Evolutionary conservation across 1,140 invertebrate species (phyloP).

Genomic region (Trichogramma pretiosum): DNA sequence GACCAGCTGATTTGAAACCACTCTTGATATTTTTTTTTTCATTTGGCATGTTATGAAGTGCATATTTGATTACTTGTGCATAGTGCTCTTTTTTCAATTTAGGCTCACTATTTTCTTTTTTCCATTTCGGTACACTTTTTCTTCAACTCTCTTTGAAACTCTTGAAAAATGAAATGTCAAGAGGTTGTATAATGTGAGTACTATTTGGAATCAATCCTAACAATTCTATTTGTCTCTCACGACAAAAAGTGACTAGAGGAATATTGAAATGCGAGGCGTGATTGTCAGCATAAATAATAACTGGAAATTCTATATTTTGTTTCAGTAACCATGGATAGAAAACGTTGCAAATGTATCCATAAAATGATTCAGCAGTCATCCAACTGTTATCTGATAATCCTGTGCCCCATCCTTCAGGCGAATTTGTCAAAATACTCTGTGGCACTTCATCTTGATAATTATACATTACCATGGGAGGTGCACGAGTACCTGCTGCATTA

Average conservation of each 20-base stretch:
- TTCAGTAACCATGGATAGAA: slow-evolving; percentile 26
- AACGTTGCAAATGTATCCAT: slow-evolving; percentile 31
- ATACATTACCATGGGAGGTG: slow-evolving; percentile 27
- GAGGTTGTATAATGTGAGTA: slow-evolving; percentile 35
- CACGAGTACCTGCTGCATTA: slow-evolving; percentile 21
- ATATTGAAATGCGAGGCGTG: slow-evolving; percentile 27
- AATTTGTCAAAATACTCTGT: slow-evolving; percentile 12
- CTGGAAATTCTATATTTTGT: slow-evolving; percentile 25
- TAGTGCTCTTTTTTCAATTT: slow-evolving; percentile 12
- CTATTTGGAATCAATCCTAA: slow-evolving; percentile 31
- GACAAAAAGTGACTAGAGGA: slow-evolving; percentile 22
- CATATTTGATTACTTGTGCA: neutral
- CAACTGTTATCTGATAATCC: slow-evolving; percentile 36
- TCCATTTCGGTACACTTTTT: slow-evolving; percentile 22
- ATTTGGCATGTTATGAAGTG: neutral
- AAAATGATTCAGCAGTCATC: slow-evolving; percentile 40
- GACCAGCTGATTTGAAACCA: slow-evolving; percentile 10
- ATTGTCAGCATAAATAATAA: slow-evolving; percentile 35
- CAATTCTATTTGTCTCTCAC: slow-evolving; percentile 26
- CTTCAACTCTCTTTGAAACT: slow-evolving; percentile 32
- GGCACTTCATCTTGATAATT: slow-evolving; percentile 24
- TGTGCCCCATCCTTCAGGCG: slow-evolving; percentile 27
- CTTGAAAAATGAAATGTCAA: slow-evolving; percentile 32
- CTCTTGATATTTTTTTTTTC: slow-evolving; percentile 1
- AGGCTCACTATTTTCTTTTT: slow-evolving; percentile 11